These are phyloP conservation scores for Chrysomela aeneicollis DNA, from an alignment of 2,888 invertebrate species.

Conservation along the genomic window DNA sequence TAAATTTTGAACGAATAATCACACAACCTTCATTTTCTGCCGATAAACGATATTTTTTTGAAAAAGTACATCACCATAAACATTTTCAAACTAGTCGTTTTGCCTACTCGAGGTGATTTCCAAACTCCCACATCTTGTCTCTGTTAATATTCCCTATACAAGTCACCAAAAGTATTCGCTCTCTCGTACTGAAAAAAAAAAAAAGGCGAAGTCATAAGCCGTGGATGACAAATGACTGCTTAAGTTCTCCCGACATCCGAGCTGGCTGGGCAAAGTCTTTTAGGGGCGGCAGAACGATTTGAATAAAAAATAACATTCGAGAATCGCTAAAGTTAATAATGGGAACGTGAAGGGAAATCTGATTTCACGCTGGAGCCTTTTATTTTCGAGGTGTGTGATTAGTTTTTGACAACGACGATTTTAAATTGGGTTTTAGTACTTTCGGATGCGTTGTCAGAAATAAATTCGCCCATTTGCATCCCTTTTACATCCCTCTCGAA, in stretches of 20 bases:
- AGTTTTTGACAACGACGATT: conserved; percentile 58
- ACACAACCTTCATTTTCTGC: no score
- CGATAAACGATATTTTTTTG: no score
- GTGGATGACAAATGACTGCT: conserved; percentile 60
- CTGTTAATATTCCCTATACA: conserved; percentile 43
- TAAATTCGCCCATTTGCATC: conserved; percentile 50
- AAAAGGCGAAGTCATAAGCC: conserved; percentile 55
- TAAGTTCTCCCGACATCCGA: conserved; percentile 52
- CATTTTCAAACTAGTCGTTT: no score
- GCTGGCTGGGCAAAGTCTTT: conserved; percentile 41
- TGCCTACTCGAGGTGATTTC: no score
- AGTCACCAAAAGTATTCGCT: conserved; percentile 47
- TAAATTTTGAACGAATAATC: no score
- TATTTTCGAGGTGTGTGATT: conserved; percentile 60
- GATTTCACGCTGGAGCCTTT: conserved; percentile 59
- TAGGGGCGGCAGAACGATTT: conserved; percentile 54
- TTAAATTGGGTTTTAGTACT: conserved; percentile 60
- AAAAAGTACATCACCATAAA: no score
- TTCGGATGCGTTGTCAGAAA: conserved; percentile 56
- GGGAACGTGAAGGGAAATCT: conserved; percentile 62
- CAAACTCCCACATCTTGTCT: no score
- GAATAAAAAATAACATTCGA: conserved; percentile 63
- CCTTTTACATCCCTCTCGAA: no score
- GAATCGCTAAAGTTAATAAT: conserved; percentile 63
- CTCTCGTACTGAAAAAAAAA: conserved; percentile 46